These are phyloP conservation scores for Pantherophis alleghaniensis DNA, from an alignment of 2,797 vertebrate species.

Conservation along the genomic window DNA sequence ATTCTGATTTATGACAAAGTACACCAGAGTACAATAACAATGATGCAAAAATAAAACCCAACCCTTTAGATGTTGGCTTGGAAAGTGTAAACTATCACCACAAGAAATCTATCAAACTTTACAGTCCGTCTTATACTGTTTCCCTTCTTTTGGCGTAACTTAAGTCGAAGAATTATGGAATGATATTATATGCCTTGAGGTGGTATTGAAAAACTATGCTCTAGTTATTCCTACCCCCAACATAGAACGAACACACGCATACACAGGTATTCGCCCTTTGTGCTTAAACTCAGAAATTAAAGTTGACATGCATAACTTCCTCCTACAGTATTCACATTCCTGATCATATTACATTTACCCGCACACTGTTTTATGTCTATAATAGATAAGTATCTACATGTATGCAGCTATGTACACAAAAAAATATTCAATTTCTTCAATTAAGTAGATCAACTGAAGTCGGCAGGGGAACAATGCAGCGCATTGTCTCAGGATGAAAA, in stretches of 20 bases:
- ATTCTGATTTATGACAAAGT: conserved; percentile 67
- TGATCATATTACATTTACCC: not conserved
- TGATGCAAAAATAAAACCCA: conserved; percentile 64
- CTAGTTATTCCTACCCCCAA: conserved; percentile 44
- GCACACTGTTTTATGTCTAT: not conserved
- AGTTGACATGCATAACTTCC: not conserved
- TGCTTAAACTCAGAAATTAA: not conserved
- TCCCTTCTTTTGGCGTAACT: conserved; percentile 62
- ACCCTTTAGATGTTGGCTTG: conserved; percentile 66
- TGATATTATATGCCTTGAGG: conserved; percentile 63
- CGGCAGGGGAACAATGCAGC: not conserved
- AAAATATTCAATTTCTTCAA: not conserved
- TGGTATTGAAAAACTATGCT: conserved; percentile 49
- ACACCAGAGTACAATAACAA: conserved; percentile 65
- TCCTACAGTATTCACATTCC: not conserved
- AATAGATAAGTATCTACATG: not conserved
- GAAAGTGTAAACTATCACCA: conserved; percentile 67
- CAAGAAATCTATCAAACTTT: conserved; percentile 69
- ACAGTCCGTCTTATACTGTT: conserved; percentile 64
- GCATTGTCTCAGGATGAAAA: not conserved
- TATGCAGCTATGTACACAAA: not conserved
- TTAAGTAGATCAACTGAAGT: not conserved
- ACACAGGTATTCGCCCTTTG: not conserved
- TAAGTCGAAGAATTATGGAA: conserved; percentile 67
- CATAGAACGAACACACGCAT: conserved; percentile 6